phyloP scores from a whole-genome alignment of 2,888 invertebrate species.

The Leptodirus hochenwartii region DNA sequence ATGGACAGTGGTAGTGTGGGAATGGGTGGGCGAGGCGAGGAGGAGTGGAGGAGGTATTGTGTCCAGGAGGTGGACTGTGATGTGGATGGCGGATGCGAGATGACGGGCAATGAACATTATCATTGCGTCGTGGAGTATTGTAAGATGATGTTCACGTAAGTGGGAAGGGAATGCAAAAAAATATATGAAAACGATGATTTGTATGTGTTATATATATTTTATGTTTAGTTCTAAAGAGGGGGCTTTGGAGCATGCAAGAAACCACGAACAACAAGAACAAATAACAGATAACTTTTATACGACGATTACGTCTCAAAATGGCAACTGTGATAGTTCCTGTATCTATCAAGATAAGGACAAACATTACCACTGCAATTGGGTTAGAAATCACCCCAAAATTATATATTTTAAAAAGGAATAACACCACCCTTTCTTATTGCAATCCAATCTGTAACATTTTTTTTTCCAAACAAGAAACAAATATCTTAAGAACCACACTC shows the following conservation, averaged over 20 bases:
- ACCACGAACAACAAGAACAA: conserved; percentile 76
- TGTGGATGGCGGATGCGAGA: conserved; percentile 35
- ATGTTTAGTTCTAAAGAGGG: conserved; percentile 38
- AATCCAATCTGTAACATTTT: no score
- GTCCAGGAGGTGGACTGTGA: conserved; percentile 19
- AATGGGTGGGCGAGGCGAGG: conserved; percentile 26
- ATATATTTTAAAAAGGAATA: no score
- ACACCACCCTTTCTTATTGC: no score
- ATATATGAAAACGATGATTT: background rate
- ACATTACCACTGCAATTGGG: conserved; percentile 84
- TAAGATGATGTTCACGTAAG: conserved; percentile 49
- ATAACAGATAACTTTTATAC: conserved; percentile 62
- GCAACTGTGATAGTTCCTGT: conserved; percentile 42
- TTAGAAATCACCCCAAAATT: no score
- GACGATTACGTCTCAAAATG: conserved; percentile 42
- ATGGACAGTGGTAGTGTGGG: conserved; percentile 2
- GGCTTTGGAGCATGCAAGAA: conserved; percentile 70
- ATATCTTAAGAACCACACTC: no score
- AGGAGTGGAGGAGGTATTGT: conserved; percentile 36
- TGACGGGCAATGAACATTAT: conserved; percentile 64
- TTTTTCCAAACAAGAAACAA: no score
- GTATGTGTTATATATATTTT: conserved; percentile 5
- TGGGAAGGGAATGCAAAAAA: conserved; percentile 8
- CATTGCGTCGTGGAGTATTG: conserved; percentile 70
- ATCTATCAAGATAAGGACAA: conserved; percentile 60